Percentiles rank a stretch among this genome's conserved stretches.
phyloP scores from a whole-genome alignment of 2,888 invertebrate genomes.

The Branchellion lobata region DNA sequence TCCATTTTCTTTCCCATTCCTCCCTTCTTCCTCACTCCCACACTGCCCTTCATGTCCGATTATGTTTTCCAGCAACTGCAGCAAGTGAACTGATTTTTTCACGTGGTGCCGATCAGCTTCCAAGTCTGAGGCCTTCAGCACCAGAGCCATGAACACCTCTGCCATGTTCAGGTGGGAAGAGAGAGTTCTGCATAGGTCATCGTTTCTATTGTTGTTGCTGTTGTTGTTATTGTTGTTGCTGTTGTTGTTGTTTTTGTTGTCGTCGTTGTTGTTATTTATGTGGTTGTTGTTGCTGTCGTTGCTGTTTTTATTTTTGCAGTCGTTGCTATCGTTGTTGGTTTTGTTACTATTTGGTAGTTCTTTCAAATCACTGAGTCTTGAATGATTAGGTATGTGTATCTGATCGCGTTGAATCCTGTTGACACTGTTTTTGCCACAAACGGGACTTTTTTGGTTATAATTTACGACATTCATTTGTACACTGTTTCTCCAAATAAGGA shows the following conservation, averaged over 20 bases:
- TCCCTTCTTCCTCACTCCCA: not conserved
- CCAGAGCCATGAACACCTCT: not conserved
- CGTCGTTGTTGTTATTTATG: too few relatives aligned
- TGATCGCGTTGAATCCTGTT: too few relatives aligned
- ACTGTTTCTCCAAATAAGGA: not conserved
- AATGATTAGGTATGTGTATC: too few relatives aligned
- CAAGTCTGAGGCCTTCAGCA: conserved; percentile 14
- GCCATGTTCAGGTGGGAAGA: too few relatives aligned
- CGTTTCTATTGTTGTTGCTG: not conserved
- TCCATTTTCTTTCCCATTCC: not conserved
- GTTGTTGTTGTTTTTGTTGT: not conserved
- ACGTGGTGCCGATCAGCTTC: not conserved
- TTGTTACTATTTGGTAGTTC: not conserved
- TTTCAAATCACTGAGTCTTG: not conserved
- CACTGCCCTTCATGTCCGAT: too few relatives aligned
- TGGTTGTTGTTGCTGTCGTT: too few relatives aligned
- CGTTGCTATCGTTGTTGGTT: not conserved
- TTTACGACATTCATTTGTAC: too few relatives aligned
- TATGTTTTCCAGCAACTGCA: conserved; percentile 4
- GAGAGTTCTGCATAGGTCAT: too few relatives aligned
- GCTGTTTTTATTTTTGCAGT: too few relatives aligned
- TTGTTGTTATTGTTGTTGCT: not conserved
- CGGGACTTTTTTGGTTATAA: too few relatives aligned
- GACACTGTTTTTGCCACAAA: too few relatives aligned
- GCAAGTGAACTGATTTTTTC: not conserved